These are phyloP conservation scores for Coreoperca whiteheadi DNA, from an alignment of 2,113 vertebrate species.

Conservation along the genomic window DNA sequence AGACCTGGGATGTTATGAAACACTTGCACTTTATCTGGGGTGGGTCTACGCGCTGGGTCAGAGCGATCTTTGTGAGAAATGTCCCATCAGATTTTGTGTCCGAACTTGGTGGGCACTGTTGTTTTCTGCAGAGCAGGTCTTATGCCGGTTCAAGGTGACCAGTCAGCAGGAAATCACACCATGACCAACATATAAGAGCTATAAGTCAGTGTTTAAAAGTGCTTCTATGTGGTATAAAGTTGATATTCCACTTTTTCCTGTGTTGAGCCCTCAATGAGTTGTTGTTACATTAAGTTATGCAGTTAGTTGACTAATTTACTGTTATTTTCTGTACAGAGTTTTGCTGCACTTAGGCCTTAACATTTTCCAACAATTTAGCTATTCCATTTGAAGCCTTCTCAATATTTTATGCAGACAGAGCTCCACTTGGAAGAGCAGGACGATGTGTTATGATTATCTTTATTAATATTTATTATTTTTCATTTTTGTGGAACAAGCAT, in stretches of 20 bases:
- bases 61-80: neutral
- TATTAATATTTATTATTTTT: neutral
- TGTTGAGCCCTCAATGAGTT: neutral
- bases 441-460: neutral
- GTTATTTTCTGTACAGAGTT: neutral
- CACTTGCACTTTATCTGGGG: neutral
- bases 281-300: neutral
- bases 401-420: neutral
- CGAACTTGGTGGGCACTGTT: neutral
- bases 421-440: neutral
- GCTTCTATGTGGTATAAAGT: neutral
- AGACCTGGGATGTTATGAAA: constrained; percentile 13
- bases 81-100: neutral
- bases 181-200: too few species aligned
- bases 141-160: too few species aligned
- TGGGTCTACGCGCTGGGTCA: constrained; percentile 3
- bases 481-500: neutral
- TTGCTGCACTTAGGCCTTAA: neutral
- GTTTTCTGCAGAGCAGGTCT: neutral
- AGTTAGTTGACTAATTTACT: neutral
- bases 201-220: too few species aligned
- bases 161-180: too few species aligned
- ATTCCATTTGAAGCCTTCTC: neutral
- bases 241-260: neutral
- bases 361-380: neutral